Evolutionary conservation across 1,140 invertebrate genomes (phyloP).

Genomic region (Sycophaga agraensis): DNA sequence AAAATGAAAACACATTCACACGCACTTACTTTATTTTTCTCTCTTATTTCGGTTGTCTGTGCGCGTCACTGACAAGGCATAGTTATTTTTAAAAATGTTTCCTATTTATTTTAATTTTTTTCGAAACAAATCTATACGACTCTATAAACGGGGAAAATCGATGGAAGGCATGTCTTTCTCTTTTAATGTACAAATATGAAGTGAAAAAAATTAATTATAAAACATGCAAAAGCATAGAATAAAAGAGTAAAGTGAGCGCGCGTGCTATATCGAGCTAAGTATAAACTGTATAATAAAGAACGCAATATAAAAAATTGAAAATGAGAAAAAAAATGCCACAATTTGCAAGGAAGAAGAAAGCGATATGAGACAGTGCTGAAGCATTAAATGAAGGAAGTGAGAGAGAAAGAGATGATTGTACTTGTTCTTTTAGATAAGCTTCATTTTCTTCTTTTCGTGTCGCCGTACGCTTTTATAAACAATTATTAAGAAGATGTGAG

Average conservation of each 20-base stretch:
- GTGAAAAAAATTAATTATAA: neutral
- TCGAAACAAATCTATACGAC: neutral
- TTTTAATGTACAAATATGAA: neutral
- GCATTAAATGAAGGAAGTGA: slow-evolving; percentile 12
- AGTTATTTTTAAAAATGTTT: slow-evolving; percentile 13
- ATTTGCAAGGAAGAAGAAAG: neutral
- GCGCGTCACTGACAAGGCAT: slow-evolving; percentile 25
- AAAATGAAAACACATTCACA: slow-evolving; percentile 2
- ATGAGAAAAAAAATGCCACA: neutral
- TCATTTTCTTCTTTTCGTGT: neutral
- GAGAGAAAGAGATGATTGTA: slow-evolving; percentile 24
- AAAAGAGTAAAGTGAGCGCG: neutral
- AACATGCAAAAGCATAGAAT: neutral
- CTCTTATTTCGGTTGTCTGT: neutral
- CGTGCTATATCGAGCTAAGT: neutral
- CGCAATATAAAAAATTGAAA: neutral
- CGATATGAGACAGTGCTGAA: neutral
- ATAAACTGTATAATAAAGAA: neutral
- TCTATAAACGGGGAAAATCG: neutral
- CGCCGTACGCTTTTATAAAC: neutral
- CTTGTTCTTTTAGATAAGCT: neutral
- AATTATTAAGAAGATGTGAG: slow-evolving; percentile 11
- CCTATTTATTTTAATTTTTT: neutral
- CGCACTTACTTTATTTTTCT: slow-evolving; percentile 2
- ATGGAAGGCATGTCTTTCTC: neutral